Percentiles rank a stretch among this genome's conserved stretches.
These are phyloP conservation scores for Danio jaintianensis DNA, from an alignment of 2,797 vertebrate genomes.

Conservation along the genomic window DNA sequence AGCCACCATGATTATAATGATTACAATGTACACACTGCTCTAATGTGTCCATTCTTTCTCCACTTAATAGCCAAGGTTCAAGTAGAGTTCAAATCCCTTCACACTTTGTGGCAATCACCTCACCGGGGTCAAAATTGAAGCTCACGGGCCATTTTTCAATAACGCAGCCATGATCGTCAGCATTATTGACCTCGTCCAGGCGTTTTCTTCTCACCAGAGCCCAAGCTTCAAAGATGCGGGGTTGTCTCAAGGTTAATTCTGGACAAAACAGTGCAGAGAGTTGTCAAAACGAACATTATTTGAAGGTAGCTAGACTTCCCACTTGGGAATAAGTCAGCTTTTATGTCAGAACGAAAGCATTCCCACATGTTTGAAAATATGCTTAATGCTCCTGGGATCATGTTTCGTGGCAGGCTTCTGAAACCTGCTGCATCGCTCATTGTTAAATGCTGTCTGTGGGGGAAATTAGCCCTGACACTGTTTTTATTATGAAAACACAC, in stretches of 20 bases:
- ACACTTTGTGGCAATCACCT: conserved; percentile 48
- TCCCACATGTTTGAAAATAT: conserved; percentile 90
- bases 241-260: conserved; percentile 75
- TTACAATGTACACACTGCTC: conserved; percentile 31
- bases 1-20: conserved; percentile 30
- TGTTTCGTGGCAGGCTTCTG: conserved; percentile 75
- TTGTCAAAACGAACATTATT: conserved; percentile 83
- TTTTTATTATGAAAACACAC: conserved; percentile 88
- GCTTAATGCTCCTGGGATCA: conserved; percentile 84
- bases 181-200: conserved; percentile 70
- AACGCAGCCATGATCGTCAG: conserved; percentile 70
- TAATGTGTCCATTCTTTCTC: conserved; percentile 33
- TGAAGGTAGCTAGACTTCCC: conserved; percentile 77
- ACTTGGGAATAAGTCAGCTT: conserved; percentile 78
- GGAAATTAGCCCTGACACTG: conserved; percentile 88
- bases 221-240: conserved; percentile 72
- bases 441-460: conserved; percentile 76
- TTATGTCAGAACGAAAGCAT: conserved; percentile 87
- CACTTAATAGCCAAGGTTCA: conserved; percentile 47
- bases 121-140: conserved; percentile 62
- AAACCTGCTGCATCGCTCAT: conserved; percentile 76
- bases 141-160: conserved; percentile 67
- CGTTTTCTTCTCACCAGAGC: conserved; percentile 61
- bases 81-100: conserved; percentile 52
- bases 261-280: conserved; percentile 76